These are phyloP conservation scores for Lerista edwardsae DNA, from an alignment of 2,797 vertebrate genomes.

Conservation along the genomic window DNA sequence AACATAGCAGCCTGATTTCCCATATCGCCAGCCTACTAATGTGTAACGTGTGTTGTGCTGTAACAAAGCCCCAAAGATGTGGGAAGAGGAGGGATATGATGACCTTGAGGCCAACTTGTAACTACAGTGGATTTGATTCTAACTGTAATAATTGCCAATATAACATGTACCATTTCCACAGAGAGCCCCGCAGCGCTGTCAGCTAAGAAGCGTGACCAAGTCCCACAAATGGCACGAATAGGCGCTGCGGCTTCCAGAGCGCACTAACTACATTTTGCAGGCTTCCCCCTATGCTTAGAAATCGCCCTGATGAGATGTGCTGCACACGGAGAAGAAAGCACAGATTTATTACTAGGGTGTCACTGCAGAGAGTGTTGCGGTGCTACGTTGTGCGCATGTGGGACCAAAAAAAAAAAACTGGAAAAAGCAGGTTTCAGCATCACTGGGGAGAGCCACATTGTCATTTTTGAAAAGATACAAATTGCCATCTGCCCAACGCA, in stretches of 20 bases:
- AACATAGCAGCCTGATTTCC: conserved; percentile 64
- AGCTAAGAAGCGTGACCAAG: conserved; percentile 62
- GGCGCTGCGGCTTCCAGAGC: conserved; percentile 27
- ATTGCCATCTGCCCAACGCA: conserved; percentile 50
- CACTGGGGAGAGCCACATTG: conserved; percentile 34
- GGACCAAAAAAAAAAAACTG: no score
- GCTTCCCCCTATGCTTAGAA: conserved; percentile 44
- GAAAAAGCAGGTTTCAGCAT: conserved; percentile 45
- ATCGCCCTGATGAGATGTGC: conserved; percentile 17
- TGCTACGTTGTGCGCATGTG: conserved; percentile 16
- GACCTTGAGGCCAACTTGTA: conserved; percentile 60
- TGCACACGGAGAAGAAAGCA: conserved; percentile 24
- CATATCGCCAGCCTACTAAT: conserved; percentile 71
- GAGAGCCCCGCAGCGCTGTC: conserved; percentile 69
- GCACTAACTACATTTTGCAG: not conserved
- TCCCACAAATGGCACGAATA: conserved; percentile 53
- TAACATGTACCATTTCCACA: conserved; percentile 61
- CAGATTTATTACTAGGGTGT: conserved; percentile 43
- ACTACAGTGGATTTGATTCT: conserved; percentile 61
- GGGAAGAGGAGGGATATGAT: conserved; percentile 59
- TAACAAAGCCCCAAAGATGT: conserved; percentile 68
- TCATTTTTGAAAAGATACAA: conserved; percentile 56
- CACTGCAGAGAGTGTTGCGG: conserved; percentile 48
- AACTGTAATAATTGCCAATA: conserved; percentile 61
- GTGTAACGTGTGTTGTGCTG: conserved; percentile 67